Evolutionary conservation across 2,888 invertebrate species (phyloP).

Genomic region (Phalera bucephala): DNA sequence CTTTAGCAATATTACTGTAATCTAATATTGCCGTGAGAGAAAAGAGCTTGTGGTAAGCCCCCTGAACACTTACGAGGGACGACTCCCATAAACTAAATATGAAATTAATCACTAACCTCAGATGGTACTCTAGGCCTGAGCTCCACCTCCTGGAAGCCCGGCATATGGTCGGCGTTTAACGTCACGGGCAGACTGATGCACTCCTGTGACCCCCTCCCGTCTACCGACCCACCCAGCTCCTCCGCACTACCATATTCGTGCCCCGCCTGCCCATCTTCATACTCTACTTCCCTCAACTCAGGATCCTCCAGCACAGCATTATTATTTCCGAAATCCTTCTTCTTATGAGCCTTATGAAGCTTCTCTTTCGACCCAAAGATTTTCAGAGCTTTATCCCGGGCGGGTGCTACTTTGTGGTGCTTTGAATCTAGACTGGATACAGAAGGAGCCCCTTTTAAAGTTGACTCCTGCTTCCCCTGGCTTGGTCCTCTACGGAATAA

Average conservation of each 20-base stretch:
- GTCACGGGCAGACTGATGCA: constrained; percentile 75
- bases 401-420: constrained; percentile 79
- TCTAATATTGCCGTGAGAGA: too few relatives aligned
- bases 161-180: constrained; percentile 75
- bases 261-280: constrained; percentile 58
- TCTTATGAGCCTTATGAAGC: constrained; percentile 73
- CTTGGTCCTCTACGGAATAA: constrained; percentile 94
- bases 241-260: constrained; percentile 74
- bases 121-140: constrained; percentile 71
- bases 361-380: constrained; percentile 81
- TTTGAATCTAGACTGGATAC: constrained; percentile 86
- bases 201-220: constrained; percentile 72
- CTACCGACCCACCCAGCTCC: constrained; percentile 68
- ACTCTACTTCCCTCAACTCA: constrained; percentile 65
- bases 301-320: constrained; percentile 79
- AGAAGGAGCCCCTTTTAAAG: constrained; percentile 85
- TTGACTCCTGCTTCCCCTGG: constrained; percentile 78
- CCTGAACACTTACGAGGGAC: too few relatives aligned
- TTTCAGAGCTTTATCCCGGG: constrained; percentile 72
- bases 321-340: constrained; percentile 74
- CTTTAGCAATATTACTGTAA: too few relatives aligned
- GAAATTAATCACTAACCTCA: constrained; percentile 70
- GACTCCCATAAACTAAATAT: too few relatives aligned
- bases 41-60: too few relatives aligned
- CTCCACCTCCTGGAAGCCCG: constrained; percentile 76